These are phyloP conservation scores for Platyscapa corneri DNA, from an alignment of 1,140 invertebrate species.

Conservation along the genomic window DNA sequence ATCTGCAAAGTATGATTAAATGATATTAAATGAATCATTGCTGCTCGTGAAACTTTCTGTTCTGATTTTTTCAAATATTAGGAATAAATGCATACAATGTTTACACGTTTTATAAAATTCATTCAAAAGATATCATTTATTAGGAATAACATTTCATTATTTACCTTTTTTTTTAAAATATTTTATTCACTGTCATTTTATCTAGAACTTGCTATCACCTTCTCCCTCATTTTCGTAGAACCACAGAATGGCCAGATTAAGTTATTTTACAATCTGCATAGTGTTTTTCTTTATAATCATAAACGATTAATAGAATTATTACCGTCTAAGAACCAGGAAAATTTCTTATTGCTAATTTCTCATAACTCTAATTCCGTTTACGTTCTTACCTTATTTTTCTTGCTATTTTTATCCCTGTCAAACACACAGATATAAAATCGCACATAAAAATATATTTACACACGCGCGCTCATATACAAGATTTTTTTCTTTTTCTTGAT, in stretches of 20 bases:
- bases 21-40: too few relatives aligned
- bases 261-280: conserved; percentile 34
- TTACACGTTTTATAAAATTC: conserved; percentile 23
- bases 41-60: too few relatives aligned
- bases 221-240: background rate
- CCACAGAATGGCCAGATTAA: background rate
- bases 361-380: too few relatives aligned
- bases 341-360: too few relatives aligned
- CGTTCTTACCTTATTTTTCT: too few relatives aligned
- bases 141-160: background rate
- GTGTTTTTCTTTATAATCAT: conserved; percentile 36
- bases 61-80: too few relatives aligned
- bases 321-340: too few relatives aligned
- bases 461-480: conserved; percentile 24
- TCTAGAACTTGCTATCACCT: background rate
- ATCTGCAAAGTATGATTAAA: too few relatives aligned
- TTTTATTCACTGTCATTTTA: background rate
- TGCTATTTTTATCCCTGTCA: too few relatives aligned
- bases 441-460: conserved; percentile 4
- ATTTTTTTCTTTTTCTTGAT: too few relatives aligned
- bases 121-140: background rate
- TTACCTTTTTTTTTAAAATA: background rate
- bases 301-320: too few relatives aligned
- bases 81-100: conserved; percentile 20
- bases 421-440: background rate